Conservation (phyloP, 2,113 vertebrate species). For the Hippocampus abdominalis region DNA sequence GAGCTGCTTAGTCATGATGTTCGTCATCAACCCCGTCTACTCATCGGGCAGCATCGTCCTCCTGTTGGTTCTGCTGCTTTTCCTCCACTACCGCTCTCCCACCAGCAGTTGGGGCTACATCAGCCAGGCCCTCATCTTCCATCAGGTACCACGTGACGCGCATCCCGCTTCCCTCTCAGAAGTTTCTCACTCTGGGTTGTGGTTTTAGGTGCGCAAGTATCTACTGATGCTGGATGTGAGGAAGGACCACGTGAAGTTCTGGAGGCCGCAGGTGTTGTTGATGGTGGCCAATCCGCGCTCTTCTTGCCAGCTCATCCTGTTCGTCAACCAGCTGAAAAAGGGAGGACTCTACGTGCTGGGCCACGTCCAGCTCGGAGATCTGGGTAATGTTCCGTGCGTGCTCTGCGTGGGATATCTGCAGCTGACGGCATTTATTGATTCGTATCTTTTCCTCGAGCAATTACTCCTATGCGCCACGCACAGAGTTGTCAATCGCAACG, state of each 20-base stretch:
- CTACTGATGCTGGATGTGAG: slow-evolving; percentile 79
- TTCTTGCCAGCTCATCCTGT: slow-evolving; percentile 78
- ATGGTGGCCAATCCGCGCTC: slow-evolving; percentile 82
- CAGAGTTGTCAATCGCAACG: no score
- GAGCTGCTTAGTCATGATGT: slow-evolving; percentile 89
- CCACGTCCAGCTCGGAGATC: slow-evolving; percentile 80
- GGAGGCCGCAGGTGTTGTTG: slow-evolving; percentile 79
- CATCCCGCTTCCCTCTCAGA: background rate
- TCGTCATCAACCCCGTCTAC: slow-evolving; percentile 83
- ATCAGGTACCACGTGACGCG: slow-evolving; percentile 64
- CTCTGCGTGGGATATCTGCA: slow-evolving; percentile 19
- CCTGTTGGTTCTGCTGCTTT: slow-evolving; percentile 78
- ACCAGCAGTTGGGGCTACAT: slow-evolving; percentile 91
- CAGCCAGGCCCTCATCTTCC: slow-evolving; percentile 88
- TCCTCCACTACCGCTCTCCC: slow-evolving; percentile 81
- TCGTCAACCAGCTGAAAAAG: slow-evolving; percentile 82
- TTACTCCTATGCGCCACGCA: background rate
- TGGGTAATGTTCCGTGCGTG: slow-evolving; percentile 64
- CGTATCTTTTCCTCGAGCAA: slow-evolving; percentile 23
- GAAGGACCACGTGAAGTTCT: slow-evolving; percentile 84
- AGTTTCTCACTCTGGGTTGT: background rate
- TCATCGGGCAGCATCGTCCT: slow-evolving; percentile 81
- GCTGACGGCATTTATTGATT: slow-evolving; percentile 30
- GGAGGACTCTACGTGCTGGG: slow-evolving; percentile 79
- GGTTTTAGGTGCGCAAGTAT: slow-evolving; percentile 77